These are phyloP conservation scores for Proterorhinus semilunaris DNA, from an alignment of 2,113 vertebrate species.

Conservation along the genomic window DNA sequence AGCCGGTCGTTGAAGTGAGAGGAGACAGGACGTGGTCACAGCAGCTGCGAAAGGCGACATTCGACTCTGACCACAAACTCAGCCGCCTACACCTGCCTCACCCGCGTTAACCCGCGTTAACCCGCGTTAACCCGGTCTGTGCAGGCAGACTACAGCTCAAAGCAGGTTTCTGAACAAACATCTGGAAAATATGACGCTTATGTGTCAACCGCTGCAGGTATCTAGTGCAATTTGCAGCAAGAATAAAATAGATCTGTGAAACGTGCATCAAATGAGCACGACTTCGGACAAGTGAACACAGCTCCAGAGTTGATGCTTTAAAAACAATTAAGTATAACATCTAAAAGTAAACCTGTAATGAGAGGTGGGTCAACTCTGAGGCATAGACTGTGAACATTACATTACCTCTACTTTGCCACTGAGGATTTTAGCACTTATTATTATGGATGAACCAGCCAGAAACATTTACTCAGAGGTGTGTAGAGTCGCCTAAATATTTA, in stretches of 20 bases:
- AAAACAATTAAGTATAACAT: too few relatives aligned
- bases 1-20: slow-evolving; percentile 30
- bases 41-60: slow-evolving; percentile 27
- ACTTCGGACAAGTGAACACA: not conserved
- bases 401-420: too few relatives aligned
- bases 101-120: slow-evolving; percentile 45
- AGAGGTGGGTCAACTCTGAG: too few relatives aligned
- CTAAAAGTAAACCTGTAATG: not conserved
- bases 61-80: slow-evolving; percentile 44
- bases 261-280: not conserved
- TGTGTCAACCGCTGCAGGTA: slow-evolving; percentile 32
- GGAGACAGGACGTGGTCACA: slow-evolving; percentile 67
- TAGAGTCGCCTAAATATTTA: too few relatives aligned
- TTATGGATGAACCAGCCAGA: too few relatives aligned
- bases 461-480: too few relatives aligned
- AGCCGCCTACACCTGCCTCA: slow-evolving; percentile 46
- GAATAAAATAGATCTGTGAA: not conserved
- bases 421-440: too few relatives aligned
- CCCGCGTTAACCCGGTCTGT: not conserved
- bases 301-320: not conserved
- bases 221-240: not conserved
- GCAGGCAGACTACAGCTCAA: not conserved
- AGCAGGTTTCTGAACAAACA: slow-evolving; percentile 27
- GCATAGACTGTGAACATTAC: too few relatives aligned
- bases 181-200: slow-evolving; percentile 24